Evolutionary conservation across 2,113 vertebrate genomes (phyloP), one percentile per base, ranked within the genome.

Genomic region (Carettochelys insculpta): DNA sequence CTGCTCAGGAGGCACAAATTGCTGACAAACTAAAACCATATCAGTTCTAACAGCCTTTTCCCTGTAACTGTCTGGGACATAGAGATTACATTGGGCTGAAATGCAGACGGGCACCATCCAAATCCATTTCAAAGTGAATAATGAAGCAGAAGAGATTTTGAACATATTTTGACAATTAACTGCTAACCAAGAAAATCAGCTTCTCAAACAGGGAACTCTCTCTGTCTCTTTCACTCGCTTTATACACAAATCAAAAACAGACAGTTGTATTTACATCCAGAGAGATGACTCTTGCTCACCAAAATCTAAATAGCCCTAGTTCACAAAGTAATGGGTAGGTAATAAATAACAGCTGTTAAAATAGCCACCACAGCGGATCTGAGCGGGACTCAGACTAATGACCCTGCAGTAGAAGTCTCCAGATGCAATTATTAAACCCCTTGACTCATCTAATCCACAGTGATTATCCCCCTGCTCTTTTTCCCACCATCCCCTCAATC

Each of bases 161-260:
- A 24, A 52, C 38, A 80, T 3, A 77, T 90, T 80, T 73, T 90
- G 91, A 81, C 34, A 89, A 94, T 4, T n/a, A 85, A 19, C 1
- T 61, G 7, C 85, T 93, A 94, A 91, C 71, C 73, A 79, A 83
- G 52, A 93, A 95, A 93, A 86, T 41, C 0, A 22, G 52, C 58
- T 95, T 92, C 54, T 85, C 79, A 34, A 75, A 84, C 45, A 92
- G 47, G 25, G 54, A 94, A 90, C 14, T 34, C 2, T 80, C 87
- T 51, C 89, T 86, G 25, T 85, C 38, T 53, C 56, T 5, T 29
- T 94, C 88, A 92, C 48, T 92, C 75, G 17, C 3, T 73, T 73
- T 92, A 43, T 92, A n/a, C 78, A 85, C 75, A 77, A 92, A 25
- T 24, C 5, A 92, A 94, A 89, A 58, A 1, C 68, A 82, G 43